Evolutionary conservation across 1,140 invertebrate genomes (phyloP), one percentile per base, ranked within the genome.

Genomic region (Oryzaephilus surinamensis): DNA sequence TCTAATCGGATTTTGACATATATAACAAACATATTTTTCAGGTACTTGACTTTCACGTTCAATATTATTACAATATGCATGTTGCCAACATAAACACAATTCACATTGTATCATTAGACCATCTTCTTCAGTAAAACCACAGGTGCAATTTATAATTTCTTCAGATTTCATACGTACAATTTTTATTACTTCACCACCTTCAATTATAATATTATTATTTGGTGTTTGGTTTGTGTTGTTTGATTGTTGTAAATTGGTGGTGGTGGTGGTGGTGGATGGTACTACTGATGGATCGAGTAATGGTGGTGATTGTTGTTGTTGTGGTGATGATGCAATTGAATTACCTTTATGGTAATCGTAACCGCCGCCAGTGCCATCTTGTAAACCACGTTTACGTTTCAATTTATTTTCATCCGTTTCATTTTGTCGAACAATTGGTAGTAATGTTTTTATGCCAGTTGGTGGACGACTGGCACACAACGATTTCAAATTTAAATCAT

Each of bases 61-160:
- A 41, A 92, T 87, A 28, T 79, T 78, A 58, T 90, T 85, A 53
- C 90, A 96, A 23, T 76, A 70, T 1, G 86, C 89, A 62, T 95
- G 91, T 62, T 95, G 91, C 92, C 91, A 96, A 60, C 87, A 91
- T 7, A 93, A 65, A 55, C 91, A 95, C 13, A 92, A 67, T 58
- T 96, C 92, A 65, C 92, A 96, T 70, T 96, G 80, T 50, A 95
- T 86, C 89, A 94, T 95, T 3, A 94, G 64, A 3, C 90, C 91
- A 61, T 92, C 89, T 64, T 95, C 91, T 64, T 94, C 89, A 43
- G 73, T 76, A 52, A 72, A 67, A 7, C 74, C 48, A 62, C 61
- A 62, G 0, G 58, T 63, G 31, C 60, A 62, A 40, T 61, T 61
- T 32, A 63, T 61, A 13, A 63, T 63, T 39, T 63, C 60, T 36